Evolutionary conservation across 2,888 invertebrate species (phyloP).

Genomic region (Silvanus unidentatus): DNA sequence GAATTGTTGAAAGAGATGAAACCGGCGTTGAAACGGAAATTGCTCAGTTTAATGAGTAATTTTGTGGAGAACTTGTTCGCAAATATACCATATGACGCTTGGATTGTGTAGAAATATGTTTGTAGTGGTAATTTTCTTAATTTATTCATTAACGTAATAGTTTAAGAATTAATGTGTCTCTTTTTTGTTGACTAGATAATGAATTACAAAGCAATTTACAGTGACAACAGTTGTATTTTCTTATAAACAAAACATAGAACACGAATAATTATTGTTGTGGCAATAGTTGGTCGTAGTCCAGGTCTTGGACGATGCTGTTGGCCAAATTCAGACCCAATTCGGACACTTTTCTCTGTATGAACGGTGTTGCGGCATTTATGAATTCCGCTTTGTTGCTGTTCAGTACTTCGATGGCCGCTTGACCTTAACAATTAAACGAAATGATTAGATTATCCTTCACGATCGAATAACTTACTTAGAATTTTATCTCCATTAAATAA

Average conservation of each 20-base stretch:
- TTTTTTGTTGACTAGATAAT: too few species aligned
- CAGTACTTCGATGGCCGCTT: conserved; percentile 13
- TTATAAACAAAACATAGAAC: too few species aligned
- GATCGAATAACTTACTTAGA: conserved; percentile 45
- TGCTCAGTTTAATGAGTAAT: conserved; percentile 66
- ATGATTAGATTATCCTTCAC: background rate
- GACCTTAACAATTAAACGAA: conserved; percentile 11
- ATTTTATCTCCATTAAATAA: conserved; percentile 57
- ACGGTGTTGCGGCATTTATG: conserved; percentile 30
- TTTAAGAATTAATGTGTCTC: too few species aligned
- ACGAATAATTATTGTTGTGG: conserved; percentile 9
- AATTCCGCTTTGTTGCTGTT: conserved; percentile 14
- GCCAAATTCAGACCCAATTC: conserved; percentile 55
- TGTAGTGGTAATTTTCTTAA: too few species aligned
- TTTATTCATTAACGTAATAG: too few species aligned
- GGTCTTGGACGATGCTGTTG: conserved; percentile 40
- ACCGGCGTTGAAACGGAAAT: conserved; percentile 70
- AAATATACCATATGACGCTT: conserved; percentile 72
- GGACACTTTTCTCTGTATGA: conserved; percentile 51
- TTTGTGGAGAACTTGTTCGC: conserved; percentile 71
- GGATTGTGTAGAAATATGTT: conserved; percentile 51
- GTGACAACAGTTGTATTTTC: background rate
- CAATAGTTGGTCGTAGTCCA: conserved; percentile 20
- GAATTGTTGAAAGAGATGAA: conserved; percentile 84
- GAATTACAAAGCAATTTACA: too few species aligned